Evolutionary conservation across 2,797 vertebrate species (phyloP).

Genomic region (Orientallactaga sibirica): DNA sequence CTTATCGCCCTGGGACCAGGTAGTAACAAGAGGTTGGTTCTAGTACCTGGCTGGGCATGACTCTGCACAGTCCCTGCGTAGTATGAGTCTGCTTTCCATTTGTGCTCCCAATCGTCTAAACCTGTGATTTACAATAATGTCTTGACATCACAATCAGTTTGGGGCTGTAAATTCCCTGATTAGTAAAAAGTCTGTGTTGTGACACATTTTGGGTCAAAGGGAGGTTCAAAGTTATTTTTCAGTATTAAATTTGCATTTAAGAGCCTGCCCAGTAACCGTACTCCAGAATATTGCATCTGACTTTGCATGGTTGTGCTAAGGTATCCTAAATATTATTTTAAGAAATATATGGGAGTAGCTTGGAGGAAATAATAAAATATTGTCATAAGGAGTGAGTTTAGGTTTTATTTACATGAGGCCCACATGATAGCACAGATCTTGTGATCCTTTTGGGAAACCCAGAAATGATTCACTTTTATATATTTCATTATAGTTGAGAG

Average conservation of each 20-base stretch:
- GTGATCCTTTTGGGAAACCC: background rate
- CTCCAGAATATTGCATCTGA: constrained; percentile 30
- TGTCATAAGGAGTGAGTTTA: constrained; percentile 63
- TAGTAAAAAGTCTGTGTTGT: constrained; percentile 62
- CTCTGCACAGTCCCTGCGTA: constrained; percentile 73
- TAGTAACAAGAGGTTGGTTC: constrained; percentile 87
- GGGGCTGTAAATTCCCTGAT: constrained; percentile 78
- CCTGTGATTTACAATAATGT: constrained; percentile 77
- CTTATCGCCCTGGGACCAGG: constrained; percentile 84
- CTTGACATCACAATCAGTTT: constrained; percentile 76
- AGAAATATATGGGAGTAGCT: constrained; percentile 46
- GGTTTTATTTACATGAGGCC: constrained; percentile 53
- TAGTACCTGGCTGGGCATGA: constrained; percentile 80
- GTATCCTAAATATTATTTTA: constrained; percentile 30
- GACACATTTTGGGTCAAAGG: constrained; percentile 57
- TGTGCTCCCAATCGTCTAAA: constrained; percentile 67
- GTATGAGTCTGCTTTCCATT: constrained; percentile 80
- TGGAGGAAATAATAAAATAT: constrained; percentile 18
- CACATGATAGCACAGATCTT: background rate
- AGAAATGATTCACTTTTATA: background rate
- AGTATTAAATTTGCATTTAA: constrained; percentile 59
- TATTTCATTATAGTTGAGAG: constrained; percentile 22
- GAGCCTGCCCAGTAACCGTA: background rate
- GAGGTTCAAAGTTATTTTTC: constrained; percentile 35
- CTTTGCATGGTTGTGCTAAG: background rate